A percentile compares a stretch with the other conserved stretches of the same genome.
phyloP scores from a whole-genome alignment of 2,113 vertebrate species.

The Misgurnus anguillicaudatus region DNA sequence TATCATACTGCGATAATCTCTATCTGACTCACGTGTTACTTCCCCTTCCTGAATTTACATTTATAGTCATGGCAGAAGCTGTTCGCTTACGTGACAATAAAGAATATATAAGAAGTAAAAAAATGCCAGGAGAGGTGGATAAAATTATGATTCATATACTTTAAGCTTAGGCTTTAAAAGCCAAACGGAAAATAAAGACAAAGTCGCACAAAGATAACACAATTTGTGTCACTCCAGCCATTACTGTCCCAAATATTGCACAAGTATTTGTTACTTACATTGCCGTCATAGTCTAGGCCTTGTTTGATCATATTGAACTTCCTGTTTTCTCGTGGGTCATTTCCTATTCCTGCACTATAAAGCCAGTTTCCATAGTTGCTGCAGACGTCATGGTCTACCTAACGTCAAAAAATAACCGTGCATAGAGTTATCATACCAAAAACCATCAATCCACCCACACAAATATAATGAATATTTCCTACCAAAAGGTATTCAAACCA shows the following conservation, averaged over 20 bases:
- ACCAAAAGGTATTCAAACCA: slow-evolving; percentile 84
- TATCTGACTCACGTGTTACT: background rate
- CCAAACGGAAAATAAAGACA: too few species aligned
- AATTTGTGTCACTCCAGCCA: too few species aligned
- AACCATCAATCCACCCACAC: background rate
- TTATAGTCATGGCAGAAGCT: background rate
- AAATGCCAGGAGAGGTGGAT: background rate
- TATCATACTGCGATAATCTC: background rate
- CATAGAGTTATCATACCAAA: slow-evolving; percentile 12
- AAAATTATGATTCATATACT: background rate
- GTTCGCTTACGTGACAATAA: background rate
- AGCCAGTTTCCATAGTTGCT: slow-evolving; percentile 87
- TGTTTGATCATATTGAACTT: slow-evolving; percentile 86
- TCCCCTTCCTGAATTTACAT: background rate
- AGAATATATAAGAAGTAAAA: background rate
- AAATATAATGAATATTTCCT: background rate
- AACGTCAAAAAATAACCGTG: background rate
- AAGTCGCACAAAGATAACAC: too few species aligned
- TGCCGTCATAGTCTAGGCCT: slow-evolving; percentile 78
- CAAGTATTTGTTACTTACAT: slow-evolving; percentile 68
- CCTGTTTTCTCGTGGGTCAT: slow-evolving; percentile 80
- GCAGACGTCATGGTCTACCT: slow-evolving; percentile 81
- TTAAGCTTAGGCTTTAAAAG: background rate
- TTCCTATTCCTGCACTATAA: slow-evolving; percentile 81
- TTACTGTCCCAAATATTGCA: too few species aligned